Percentiles rank a stretch among this genome's conserved stretches.
These are phyloP conservation scores for Talpa occidentalis DNA, from an alignment of 2,113 vertebrate genomes.

Conservation along the genomic window DNA sequence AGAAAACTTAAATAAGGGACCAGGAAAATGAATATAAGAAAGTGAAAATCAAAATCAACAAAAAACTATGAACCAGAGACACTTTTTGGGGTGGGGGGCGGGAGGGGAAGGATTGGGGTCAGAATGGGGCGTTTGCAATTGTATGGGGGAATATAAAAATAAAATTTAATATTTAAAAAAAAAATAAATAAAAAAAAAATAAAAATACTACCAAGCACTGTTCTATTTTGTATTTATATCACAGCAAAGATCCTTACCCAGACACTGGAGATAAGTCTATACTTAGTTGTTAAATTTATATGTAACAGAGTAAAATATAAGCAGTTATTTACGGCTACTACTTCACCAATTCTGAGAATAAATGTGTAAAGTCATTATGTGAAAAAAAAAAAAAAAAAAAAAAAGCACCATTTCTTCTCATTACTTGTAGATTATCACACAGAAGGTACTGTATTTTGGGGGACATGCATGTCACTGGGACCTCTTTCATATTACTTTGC, in stretches of 20 bases:
- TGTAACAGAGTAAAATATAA: conserved; percentile 60
- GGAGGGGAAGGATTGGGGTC: too few relatives aligned
- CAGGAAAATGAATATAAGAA: too few relatives aligned
- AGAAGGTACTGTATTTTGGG: background rate
- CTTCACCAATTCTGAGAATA: conserved; percentile 76
- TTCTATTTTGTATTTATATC: conserved; percentile 16
- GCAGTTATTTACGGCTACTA: conserved; percentile 66
- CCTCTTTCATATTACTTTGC: background rate
- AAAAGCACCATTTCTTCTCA: background rate
- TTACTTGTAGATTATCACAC: background rate
- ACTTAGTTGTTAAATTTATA: conserved; percentile 70
- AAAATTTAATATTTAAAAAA: too few relatives aligned
- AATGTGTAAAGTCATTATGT: conserved; percentile 65
- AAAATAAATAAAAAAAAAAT: too few relatives aligned
- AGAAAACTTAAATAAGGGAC: too few relatives aligned
- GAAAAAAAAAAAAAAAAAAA: background rate
- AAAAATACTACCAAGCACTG: background rate
- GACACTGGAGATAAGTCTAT: conserved; percentile 22
- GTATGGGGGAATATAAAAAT: too few relatives aligned
- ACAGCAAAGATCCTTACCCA: conserved; percentile 16
- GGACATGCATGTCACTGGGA: background rate
- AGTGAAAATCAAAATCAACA: too few relatives aligned
- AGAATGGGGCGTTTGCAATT: too few relatives aligned
- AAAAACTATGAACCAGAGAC: too few relatives aligned
- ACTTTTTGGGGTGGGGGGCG: too few relatives aligned